A percentile compares a stretch with the other conserved stretches of the same genome.
phyloP scores from a whole-genome alignment of 2,797 vertebrate species.

The Clarias laeviceps region DNA sequence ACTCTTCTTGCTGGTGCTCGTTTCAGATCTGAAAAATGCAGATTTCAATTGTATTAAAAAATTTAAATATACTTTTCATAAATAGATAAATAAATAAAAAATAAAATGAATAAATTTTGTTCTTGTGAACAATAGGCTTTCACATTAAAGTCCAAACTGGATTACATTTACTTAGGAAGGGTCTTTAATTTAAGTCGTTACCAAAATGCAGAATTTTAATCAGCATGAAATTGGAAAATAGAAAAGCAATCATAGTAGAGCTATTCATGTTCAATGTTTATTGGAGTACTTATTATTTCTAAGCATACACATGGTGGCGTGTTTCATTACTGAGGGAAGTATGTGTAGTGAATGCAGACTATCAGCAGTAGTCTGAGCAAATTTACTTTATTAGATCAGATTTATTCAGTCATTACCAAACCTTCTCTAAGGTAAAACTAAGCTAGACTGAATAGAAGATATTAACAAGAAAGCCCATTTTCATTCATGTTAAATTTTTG shows the following conservation, averaged over 20 bases:
- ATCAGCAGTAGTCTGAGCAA: background rate
- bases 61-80: background rate
- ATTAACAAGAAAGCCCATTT: background rate
- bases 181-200: background rate
- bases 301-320: background rate
- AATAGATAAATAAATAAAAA: background rate
- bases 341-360: too few species aligned
- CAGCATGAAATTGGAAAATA: background rate
- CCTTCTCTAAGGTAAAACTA: background rate
- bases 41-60: background rate
- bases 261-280: background rate
- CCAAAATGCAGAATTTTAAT: background rate
- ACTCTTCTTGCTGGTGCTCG: constrained; percentile 73
- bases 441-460: background rate
- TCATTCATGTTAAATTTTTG: background rate
- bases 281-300: background rate
- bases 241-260: too few species aligned
- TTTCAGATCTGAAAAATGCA: constrained; percentile 22
- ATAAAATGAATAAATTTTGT: too few species aligned
- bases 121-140: background rate
- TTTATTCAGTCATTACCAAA: background rate
- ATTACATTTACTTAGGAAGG: background rate
- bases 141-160: background rate
- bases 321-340: background rate
- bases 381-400: too few species aligned